Evolutionary conservation across 2,113 vertebrate species (phyloP).

Genomic region (Leuciscus idus): DNA sequence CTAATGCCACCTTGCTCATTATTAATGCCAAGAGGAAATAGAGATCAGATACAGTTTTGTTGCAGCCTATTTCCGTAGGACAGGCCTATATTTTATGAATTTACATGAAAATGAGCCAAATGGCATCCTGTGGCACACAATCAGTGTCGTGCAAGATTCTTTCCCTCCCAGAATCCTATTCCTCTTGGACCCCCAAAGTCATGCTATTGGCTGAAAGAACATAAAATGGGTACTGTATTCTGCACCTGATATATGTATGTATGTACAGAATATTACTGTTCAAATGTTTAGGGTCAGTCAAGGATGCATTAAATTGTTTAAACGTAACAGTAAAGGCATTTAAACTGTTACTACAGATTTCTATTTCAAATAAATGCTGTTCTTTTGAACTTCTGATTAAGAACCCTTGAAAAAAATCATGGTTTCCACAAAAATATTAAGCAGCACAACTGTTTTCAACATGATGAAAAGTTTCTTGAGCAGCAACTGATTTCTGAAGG

Average conservation of each 20-base stretch:
- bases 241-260: background rate
- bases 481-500: background rate
- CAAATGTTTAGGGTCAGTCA: background rate
- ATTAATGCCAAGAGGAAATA: constrained; percentile 24
- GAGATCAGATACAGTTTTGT: constrained; percentile 13
- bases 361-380: background rate
- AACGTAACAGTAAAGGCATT: background rate
- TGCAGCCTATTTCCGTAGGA: constrained; percentile 4
- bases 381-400: background rate
- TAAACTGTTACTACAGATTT: background rate
- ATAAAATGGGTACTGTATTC: background rate
- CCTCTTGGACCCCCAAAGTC: background rate
- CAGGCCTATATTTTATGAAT: constrained; percentile 5
- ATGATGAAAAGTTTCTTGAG: too few relatives aligned
- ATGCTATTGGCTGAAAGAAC: background rate
- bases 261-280: background rate
- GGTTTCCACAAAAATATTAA: background rate
- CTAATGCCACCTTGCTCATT: constrained; percentile 4
- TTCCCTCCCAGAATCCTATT: background rate
- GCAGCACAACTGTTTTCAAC: too few relatives aligned
- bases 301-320: background rate
- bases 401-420: background rate
- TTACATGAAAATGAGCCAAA: constrained; percentile 4
- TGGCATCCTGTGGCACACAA: background rate
- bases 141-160: background rate